Evolutionary conservation across 2,888 invertebrate genomes (phyloP).

Genomic region (Drosophila rellima): DNA sequence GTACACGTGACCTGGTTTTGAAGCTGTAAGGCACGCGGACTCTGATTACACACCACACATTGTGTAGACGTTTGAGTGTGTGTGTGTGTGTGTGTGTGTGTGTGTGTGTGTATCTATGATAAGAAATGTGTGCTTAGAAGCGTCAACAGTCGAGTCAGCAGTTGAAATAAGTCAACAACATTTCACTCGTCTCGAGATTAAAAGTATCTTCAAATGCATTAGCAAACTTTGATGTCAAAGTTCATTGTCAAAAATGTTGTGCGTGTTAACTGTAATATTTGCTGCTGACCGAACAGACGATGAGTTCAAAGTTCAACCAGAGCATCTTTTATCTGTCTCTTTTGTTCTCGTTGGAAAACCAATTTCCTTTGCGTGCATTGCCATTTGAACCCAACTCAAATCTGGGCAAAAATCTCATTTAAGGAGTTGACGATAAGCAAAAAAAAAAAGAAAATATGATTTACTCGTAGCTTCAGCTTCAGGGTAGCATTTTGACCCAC

Average conservation of each 20-base stretch:
- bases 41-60: conserved; percentile 47
- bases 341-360: conserved; percentile 12
- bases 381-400: conserved; percentile 65
- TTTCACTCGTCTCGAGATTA: conserved; percentile 25
- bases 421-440: conserved; percentile 52
- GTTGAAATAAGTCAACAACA: conserved; percentile 21
- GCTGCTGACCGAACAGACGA: conserved; percentile 35
- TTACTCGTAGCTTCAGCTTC: conserved; percentile 29
- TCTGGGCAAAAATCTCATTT: conserved; percentile 41
- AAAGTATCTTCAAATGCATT: neutral
- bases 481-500: conserved; percentile 62
- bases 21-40: conserved; percentile 35
- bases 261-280: conserved; percentile 53
- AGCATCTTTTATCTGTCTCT: conserved; percentile 60
- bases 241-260: conserved; percentile 54
- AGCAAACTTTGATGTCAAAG: conserved; percentile 36
- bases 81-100: conserved; percentile 5
- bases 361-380: conserved; percentile 70
- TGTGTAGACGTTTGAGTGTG: conserved; percentile 7
- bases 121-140: conserved; percentile 24
- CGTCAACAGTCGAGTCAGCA: conserved; percentile 18
- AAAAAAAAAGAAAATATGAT: conserved; percentile 6
- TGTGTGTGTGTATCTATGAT: conserved; percentile 5
- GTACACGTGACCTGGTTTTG: conserved; percentile 72
- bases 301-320: conserved; percentile 71